Percentiles rank a stretch among this genome's conserved stretches.
Evolutionary conservation across 2,113 vertebrate genomes (phyloP).

Genomic region (Forbesichthys papilliferus): DNA sequence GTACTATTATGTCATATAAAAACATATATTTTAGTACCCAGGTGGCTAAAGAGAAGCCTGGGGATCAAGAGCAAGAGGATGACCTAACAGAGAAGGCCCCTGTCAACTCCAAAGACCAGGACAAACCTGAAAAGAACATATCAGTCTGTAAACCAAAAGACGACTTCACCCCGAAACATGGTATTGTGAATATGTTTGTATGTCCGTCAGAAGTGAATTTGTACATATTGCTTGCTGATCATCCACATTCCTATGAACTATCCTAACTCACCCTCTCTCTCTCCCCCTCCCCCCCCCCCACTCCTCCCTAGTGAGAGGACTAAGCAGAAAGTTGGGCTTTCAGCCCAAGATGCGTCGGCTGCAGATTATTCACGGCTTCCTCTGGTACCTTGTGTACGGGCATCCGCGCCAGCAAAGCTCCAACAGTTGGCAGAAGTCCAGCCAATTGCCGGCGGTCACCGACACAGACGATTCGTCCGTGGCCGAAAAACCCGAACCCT

Average conservation of each 20-base stretch:
- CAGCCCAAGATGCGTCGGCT: constrained; percentile 96
- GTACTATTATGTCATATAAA: background rate
- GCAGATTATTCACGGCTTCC: constrained; percentile 83
- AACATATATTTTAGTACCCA: constrained; percentile 44
- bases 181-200: constrained; percentile 56
- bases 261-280: too few relatives aligned
- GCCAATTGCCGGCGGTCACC: background rate
- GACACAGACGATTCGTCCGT: background rate
- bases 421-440: background rate
- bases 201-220: background rate
- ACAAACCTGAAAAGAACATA: constrained; percentile 64
- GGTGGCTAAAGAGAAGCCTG: constrained; percentile 53
- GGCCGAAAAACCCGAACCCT: too few relatives aligned
- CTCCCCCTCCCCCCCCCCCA: background rate
- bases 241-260: too few relatives aligned
- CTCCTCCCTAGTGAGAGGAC: constrained; percentile 82
- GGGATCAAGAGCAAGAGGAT: constrained; percentile 34
- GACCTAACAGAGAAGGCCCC: constrained; percentile 20
- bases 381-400: constrained; percentile 92
- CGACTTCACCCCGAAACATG: constrained; percentile 81
- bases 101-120: background rate
- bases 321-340: constrained; percentile 87
- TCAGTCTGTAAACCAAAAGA: constrained; percentile 67
- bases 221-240: background rate
- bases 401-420: constrained; percentile 69